Conservation (phyloP, 2,113 vertebrate genomes). For the Pedionomus torquatus region DNA sequence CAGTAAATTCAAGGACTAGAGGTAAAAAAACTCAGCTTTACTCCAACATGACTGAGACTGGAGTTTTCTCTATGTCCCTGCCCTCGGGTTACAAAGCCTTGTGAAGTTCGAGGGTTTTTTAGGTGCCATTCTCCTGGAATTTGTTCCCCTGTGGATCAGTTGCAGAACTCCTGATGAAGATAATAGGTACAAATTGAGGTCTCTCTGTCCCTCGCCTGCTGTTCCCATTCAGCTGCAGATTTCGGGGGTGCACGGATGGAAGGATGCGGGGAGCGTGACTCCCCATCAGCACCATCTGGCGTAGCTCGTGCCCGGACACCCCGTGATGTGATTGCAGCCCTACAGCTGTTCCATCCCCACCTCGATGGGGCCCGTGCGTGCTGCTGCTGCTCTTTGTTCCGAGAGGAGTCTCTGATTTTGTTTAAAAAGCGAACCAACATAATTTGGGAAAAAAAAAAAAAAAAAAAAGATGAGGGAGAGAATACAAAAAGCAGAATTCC, state of each 20-base stretch:
- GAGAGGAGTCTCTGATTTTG: not conserved
- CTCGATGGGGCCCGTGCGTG: not conserved
- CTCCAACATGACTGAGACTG: not conserved
- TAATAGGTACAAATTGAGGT: not conserved
- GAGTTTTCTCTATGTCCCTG: not conserved
- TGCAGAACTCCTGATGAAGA: not conserved
- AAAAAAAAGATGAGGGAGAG: not conserved
- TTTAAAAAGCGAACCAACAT: not conserved
- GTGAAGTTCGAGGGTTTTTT: fast-evolving
- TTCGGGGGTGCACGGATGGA: not conserved
- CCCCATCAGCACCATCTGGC: not conserved
- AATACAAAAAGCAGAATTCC: not conserved
- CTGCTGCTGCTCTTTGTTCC: not conserved
- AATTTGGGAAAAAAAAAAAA: not conserved
- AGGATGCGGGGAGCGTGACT: not conserved
- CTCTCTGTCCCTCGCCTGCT: not conserved
- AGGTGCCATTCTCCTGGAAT: not conserved
- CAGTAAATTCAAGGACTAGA: not conserved
- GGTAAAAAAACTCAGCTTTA: not conserved
- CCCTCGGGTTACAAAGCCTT: not conserved
- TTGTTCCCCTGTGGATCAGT: not conserved
- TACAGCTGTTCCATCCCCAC: not conserved
- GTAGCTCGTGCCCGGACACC: not conserved
- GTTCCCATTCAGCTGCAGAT: not conserved
- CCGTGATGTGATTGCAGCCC: not conserved